phyloP scores from a whole-genome alignment of 2,888 invertebrate genomes.

The Scaptomyza cyrtandrae region DNA sequence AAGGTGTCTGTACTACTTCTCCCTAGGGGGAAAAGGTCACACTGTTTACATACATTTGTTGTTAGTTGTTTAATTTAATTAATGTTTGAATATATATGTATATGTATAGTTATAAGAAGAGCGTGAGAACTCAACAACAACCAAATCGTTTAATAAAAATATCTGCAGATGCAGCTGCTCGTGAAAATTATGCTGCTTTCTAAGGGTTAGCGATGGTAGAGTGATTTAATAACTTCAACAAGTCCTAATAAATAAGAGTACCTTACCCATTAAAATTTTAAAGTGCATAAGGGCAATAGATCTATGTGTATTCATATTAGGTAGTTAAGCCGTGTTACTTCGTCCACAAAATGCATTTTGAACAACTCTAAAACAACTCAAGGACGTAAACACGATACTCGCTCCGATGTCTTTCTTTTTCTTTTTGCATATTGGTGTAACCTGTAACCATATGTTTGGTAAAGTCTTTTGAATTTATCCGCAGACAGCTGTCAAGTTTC shows the following conservation, averaged over 20 bases:
- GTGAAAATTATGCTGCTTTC: background rate
- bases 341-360: too few relatives aligned
- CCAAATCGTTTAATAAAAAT: background rate
- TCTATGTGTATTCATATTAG: too few relatives aligned
- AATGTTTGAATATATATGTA: slow-evolving; percentile 54
- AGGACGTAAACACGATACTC: too few relatives aligned
- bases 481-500: slow-evolving; percentile 75
- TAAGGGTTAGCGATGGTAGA: background rate
- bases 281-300: too few relatives aligned
- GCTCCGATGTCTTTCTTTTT: too few relatives aligned
- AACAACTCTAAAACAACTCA: too few relatives aligned
- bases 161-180: background rate
- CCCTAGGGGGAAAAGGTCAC: slow-evolving; percentile 16
- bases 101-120: slow-evolving; percentile 39
- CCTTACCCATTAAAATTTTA: too few relatives aligned
- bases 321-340: too few relatives aligned
- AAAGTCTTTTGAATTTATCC: slow-evolving; percentile 37
- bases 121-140: slow-evolving; percentile 56
- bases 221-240: background rate
- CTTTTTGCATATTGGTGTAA: slow-evolving; percentile 40
- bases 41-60: slow-evolving; percentile 74
- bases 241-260: background rate
- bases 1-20: slow-evolving; percentile 47
- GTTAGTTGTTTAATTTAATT: slow-evolving; percentile 77
- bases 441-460: slow-evolving; percentile 54